Conservation (phyloP, 2,113 vertebrate genomes). For the Probosciger aterrimus region DNA sequence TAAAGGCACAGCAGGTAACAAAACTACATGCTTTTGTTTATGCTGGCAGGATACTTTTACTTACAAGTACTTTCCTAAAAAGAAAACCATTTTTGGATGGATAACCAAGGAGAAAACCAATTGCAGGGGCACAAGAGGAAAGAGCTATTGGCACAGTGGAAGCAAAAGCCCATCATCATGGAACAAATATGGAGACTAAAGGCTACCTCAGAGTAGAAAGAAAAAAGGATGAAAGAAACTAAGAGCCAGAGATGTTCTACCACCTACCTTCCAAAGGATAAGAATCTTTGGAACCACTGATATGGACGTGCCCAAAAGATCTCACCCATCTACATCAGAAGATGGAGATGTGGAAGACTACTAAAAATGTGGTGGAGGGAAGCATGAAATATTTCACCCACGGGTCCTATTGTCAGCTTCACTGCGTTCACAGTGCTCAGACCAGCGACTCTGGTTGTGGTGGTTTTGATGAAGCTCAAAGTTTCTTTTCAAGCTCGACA, state of each 20-base stretch:
- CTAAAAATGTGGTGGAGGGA: background rate
- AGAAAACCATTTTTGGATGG: constrained; percentile 4
- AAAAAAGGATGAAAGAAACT: background rate
- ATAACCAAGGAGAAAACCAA: background rate
- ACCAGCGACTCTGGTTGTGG: background rate
- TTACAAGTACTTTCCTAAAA: constrained; percentile 41
- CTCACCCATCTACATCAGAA: background rate
- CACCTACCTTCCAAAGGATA: background rate
- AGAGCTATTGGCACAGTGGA: background rate
- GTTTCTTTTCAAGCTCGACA: background rate
- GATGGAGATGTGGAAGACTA: background rate
- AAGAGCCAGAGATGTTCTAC: background rate
- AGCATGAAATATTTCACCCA: background rate
- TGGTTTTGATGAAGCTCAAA: background rate
- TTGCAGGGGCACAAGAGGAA: background rate
- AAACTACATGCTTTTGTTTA: constrained; percentile 36
- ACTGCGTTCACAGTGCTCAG: background rate
- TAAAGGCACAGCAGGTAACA: constrained; percentile 32
- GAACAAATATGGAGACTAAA: background rate
- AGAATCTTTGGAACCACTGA: background rate
- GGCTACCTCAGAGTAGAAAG: background rate
- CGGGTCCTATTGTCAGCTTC: background rate
- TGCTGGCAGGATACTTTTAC: constrained; percentile 20
- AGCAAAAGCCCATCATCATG: background rate
- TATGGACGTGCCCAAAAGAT: background rate